Conservation (phyloP, 2,113 vertebrate genomes). For the Crotalus tigris region DNA sequence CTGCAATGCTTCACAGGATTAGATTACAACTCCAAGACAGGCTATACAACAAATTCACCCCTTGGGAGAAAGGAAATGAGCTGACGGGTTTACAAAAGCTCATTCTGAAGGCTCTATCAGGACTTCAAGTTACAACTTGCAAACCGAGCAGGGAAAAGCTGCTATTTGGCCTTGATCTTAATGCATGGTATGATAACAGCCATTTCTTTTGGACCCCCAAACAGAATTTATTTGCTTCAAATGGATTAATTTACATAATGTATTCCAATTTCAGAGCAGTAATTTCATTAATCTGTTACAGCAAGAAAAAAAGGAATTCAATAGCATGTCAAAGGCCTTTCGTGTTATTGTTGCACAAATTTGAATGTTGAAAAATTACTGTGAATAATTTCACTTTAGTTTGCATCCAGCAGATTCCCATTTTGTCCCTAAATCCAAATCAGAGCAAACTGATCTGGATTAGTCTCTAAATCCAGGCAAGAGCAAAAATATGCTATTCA, state of each 20-base stretch:
- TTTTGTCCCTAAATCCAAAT: not conserved
- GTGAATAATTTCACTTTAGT: not conserved
- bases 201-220: not conserved
- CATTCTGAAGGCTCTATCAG: not conserved
- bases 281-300: not conserved
- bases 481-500: not conserved
- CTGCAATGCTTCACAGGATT: not conserved
- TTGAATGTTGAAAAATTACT: not conserved
- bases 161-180: not conserved
- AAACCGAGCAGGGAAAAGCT: not conserved
- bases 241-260: conserved; percentile 14
- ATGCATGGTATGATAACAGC: conserved; percentile 4
- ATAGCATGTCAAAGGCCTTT: not conserved
- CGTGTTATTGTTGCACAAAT: not conserved
- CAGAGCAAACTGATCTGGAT: not conserved
- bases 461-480: not conserved
- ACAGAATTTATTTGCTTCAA: not conserved
- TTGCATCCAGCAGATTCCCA: not conserved
- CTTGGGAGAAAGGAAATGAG: conserved; percentile 4
- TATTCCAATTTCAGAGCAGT: not conserved
- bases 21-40: not conserved
- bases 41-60: not conserved
- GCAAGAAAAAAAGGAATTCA: not conserved
- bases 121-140: not conserved
- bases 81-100: not conserved